Conservation (phyloP, 30 jellyfish, hydroid and myxozoan species). For the Cassiopea xamachana region DNA sequence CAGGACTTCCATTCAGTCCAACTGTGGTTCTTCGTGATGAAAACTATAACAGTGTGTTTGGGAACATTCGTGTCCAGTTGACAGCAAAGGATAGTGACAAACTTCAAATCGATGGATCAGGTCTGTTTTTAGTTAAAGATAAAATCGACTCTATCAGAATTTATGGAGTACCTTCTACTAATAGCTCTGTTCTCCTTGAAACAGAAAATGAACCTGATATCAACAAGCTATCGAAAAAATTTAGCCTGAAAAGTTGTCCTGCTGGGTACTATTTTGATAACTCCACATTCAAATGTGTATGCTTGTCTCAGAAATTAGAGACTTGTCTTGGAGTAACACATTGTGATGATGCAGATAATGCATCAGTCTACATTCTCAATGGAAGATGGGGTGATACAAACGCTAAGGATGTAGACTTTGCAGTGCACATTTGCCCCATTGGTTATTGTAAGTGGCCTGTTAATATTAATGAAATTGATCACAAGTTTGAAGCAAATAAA, state of each 20-base stretch:
- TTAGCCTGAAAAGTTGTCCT: conserved; percentile 63
- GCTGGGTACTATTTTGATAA: conserved; percentile 57
- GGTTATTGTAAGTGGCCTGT: conserved; percentile 27
- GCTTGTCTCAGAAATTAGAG: conserved; percentile 52
- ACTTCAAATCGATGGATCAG: conserved; percentile 35
- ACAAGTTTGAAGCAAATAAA: not conserved
- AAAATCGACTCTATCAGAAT: conserved; percentile 42
- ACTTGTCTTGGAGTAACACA: conserved; percentile 53
- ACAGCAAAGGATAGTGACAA: conserved; percentile 2
- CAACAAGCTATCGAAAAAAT: not conserved
- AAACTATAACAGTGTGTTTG: conserved; percentile 59
- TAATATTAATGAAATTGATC: conserved; percentile 22
- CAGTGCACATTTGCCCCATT: conserved; percentile 34
- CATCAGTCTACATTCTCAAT: conserved; percentile 50
- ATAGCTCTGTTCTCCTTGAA: conserved; percentile 33
- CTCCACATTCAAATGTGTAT: conserved; percentile 21
- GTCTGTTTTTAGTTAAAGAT: conserved; percentile 44
- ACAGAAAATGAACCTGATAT: conserved; percentile 75
- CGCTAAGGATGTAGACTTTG: conserved; percentile 11
- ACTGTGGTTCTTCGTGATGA: conserved; percentile 73
- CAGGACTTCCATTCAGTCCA: conserved; percentile 71
- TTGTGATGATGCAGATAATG: conserved; percentile 11
- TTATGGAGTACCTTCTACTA: conserved; percentile 30
- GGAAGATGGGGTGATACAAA: conserved; percentile 75
- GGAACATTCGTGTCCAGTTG: conserved; percentile 36